Conservation (phyloP, 2,888 invertebrate species). For the Lordiphosa fenestrarum region DNA sequence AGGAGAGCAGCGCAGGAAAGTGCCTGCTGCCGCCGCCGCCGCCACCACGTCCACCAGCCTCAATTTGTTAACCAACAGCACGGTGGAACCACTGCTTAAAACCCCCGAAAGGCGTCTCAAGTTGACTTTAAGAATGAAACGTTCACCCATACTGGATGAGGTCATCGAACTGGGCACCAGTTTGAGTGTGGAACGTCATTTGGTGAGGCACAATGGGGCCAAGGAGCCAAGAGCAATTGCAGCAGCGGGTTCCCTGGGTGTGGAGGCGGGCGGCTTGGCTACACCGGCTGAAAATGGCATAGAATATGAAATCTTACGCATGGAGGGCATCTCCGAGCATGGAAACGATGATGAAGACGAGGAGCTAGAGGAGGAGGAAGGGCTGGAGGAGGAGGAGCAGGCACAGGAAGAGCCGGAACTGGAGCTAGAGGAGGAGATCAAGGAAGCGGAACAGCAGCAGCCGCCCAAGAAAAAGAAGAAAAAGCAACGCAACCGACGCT, state of each 20-base stretch:
- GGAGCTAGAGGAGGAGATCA: constrained; percentile 11
- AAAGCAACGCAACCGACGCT: constrained; percentile 46
- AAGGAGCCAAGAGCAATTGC: neutral
- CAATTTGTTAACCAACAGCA: constrained; percentile 13
- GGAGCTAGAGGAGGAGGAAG: constrained; percentile 59
- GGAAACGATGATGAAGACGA: constrained; percentile 69
- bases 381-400: constrained; percentile 24
- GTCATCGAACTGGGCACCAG: constrained; percentile 90
- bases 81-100: constrained; percentile 75
- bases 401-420: constrained; percentile 6
- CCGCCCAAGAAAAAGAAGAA: constrained; percentile 33
- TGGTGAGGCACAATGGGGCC: constrained; percentile 38
- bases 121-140: constrained; percentile 91
- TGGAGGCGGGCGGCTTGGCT: neutral
- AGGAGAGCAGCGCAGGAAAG: neutral
- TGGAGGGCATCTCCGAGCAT: constrained; percentile 86
- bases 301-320: constrained; percentile 92
- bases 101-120: constrained; percentile 83
- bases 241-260: neutral
- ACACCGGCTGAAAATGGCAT: constrained; percentile 39
- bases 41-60: constrained; percentile 11
- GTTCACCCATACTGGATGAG: constrained; percentile 92
- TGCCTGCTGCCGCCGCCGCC: neutral
- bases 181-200: constrained; percentile 82
- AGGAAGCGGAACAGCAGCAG: constrained; percentile 10